A percentile compares a stretch with the other conserved stretches of the same genome.
phyloP scores from a whole-genome alignment of 2,113 vertebrate genomes.

The Panurus biarmicus region DNA sequence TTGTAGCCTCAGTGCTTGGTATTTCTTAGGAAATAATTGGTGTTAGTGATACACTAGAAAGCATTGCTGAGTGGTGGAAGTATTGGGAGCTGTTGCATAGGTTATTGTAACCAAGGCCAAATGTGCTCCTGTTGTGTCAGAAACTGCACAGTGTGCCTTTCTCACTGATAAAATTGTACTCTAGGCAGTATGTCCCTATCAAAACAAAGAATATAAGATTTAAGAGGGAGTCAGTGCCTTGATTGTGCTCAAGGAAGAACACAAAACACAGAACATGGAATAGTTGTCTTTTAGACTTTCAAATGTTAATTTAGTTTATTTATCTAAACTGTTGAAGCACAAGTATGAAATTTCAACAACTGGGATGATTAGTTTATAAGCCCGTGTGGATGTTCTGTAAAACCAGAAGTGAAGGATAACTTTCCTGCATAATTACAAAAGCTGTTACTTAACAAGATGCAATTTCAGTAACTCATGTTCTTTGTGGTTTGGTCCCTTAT shows the following conservation, averaged over 20 bases:
- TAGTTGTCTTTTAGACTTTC: neutral
- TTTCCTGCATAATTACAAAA: neutral
- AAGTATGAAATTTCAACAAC: neutral
- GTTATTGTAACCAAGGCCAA: neutral
- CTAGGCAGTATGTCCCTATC: neutral
- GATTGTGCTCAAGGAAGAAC: neutral
- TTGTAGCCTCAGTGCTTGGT: neutral
- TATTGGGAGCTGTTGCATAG: neutral
- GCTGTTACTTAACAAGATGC: neutral
- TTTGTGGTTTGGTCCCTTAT: neutral
- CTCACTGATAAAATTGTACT: neutral
- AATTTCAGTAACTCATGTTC: neutral
- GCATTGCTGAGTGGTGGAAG: neutral
- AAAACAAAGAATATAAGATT: neutral
- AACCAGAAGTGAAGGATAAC: neutral
- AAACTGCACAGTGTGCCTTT: neutral
- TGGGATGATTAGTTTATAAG: neutral
- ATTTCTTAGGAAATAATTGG: neutral
- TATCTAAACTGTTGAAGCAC: neutral
- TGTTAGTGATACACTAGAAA: neutral
- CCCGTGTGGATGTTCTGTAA: neutral
- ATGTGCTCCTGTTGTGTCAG: neutral
- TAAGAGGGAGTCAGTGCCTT: neutral
- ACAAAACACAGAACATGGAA: neutral
- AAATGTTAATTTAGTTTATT: neutral